Evolutionary conservation across 2,888 invertebrate species (phyloP).

Genomic region (Cremastobaeus sp.): DNA sequence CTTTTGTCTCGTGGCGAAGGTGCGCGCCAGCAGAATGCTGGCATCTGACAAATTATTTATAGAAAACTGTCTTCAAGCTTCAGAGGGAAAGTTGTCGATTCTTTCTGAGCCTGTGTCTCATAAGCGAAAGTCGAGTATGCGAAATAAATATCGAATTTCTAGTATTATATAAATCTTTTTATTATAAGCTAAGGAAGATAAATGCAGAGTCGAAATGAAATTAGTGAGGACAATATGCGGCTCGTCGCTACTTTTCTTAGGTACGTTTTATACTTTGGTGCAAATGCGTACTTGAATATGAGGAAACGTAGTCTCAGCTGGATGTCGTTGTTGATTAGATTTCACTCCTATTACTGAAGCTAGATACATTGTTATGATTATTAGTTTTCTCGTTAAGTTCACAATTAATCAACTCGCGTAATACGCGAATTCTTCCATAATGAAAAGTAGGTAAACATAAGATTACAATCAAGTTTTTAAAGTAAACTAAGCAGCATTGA

Average conservation of each 20-base stretch:
- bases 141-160: constrained; percentile 45
- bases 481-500: too few species aligned
- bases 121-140: constrained; percentile 30
- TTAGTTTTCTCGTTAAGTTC: constrained; percentile 39
- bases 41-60: too few species aligned
- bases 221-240: constrained; percentile 54
- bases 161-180: constrained; percentile 59
- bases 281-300: constrained; percentile 44
- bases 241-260: constrained; percentile 43
- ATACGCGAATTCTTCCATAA: constrained; percentile 67
- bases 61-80: not conserved
- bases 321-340: constrained; percentile 55
- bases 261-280: constrained; percentile 54
- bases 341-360: constrained; percentile 32
- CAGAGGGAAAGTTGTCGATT: constrained; percentile 16
- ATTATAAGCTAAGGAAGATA: constrained; percentile 51
- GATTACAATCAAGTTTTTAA: constrained; percentile 34
- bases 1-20: too few species aligned
- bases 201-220: constrained; percentile 37
- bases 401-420: constrained; percentile 45
- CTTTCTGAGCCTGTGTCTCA: constrained; percentile 19
- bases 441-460: constrained; percentile 26
- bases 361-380: constrained; percentile 46
- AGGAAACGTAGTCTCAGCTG: constrained; percentile 31
- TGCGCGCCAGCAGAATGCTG: too few species aligned